Evolutionary conservation across 2,888 invertebrate species (phyloP), one percentile per base, ranked within the genome.

Genomic region (Agrotis exclamationis): DNA sequence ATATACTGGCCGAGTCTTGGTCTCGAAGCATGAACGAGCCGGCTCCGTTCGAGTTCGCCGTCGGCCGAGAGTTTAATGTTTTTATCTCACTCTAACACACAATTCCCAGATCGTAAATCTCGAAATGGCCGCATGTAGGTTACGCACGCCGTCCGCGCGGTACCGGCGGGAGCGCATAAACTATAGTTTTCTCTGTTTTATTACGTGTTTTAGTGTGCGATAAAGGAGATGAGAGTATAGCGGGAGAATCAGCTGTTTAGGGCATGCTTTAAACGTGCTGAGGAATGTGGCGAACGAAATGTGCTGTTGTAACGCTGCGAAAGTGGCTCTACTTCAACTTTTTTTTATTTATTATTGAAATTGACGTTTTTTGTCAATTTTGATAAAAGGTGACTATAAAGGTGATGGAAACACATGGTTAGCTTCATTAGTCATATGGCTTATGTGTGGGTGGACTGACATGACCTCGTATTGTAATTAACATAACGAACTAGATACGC

Each of bases 61-160:
- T 90, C 94, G 93, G 94, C 92, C 89, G 91, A 92, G 95, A 95
- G 95, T 93, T 92, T 92, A 93, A 94, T 95, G 92, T 93, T 94
- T 94, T 94, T 93, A 93, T 96, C 96, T 92, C 96, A 89, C 89
- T 96, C 96, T 93, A 94, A 95, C 96, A 93, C 95, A 94, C 96
- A 96, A 96, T 96, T 96, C 96, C 96, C 96, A 96, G 96, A 92
- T 96, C 96, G 96, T 96, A 96, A 96, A 96, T 96, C 96, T 96
- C 92, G 96, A 96, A 96, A 96, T 96, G 96, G 96, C 96, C 96
- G 96, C 96, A 96, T 96, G 96, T 96, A 96, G 96, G 96, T 96
- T 96, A 96, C 96, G 96, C 95, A 95, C 96, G 95, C 94, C 94
- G 95, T 94, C 93, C 94, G 93, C 94, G 94, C 94, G 91, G 93